Evolutionary conservation across 2,888 invertebrate species (phyloP), one percentile per base, ranked within the genome.

Genomic region (Tridacna crocea): DNA sequence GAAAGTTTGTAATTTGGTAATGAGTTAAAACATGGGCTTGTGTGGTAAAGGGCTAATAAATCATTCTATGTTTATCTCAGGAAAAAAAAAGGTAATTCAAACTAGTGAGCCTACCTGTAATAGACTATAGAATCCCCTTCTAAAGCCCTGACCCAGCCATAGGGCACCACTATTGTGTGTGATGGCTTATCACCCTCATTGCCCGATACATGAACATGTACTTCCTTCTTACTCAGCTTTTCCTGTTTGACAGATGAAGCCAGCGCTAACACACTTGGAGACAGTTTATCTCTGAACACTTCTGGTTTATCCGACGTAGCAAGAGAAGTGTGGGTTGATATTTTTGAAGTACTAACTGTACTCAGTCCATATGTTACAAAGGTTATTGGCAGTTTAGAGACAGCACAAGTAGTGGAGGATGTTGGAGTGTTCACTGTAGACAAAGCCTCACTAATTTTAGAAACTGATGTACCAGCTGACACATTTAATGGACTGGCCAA

Each of bases 141-240:
- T 90, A 96, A 95, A 89, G 96, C 95, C 93, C 97, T 95, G 94
- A 96, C 97, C 97, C 97, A 97, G 87, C 97, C 97, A 91, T 96
- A 96, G 89, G 97, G 97, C 92, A 97, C 96, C 90, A 96, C 93
- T 83, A 96, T 95, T 8, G 84, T 77, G 22, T 70, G 74, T 51
- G 73, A 58, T 15, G 27, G 55, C 15, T 63, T 47, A 0, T 60
- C 81, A 66, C 51, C 81, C 26, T 51, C 51, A 27, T 24, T 55
- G 3, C 26, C 36, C 11, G 65, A 65, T 55, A n/a, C n/a, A n/a
- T n/a, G n/a, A n/a, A n/a, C n/a, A n/a, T n/a, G n/a, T n/a, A 63
- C 10, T 26, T 68, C 75, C 26, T 60, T 47, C 48, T 76, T 68
- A 15, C 75, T 27, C n/a, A 61, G 55, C 22, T 27, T 24, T 70